Conservation (phyloP, 2,888 invertebrate genomes). For the Ellobium chinense region DNA sequence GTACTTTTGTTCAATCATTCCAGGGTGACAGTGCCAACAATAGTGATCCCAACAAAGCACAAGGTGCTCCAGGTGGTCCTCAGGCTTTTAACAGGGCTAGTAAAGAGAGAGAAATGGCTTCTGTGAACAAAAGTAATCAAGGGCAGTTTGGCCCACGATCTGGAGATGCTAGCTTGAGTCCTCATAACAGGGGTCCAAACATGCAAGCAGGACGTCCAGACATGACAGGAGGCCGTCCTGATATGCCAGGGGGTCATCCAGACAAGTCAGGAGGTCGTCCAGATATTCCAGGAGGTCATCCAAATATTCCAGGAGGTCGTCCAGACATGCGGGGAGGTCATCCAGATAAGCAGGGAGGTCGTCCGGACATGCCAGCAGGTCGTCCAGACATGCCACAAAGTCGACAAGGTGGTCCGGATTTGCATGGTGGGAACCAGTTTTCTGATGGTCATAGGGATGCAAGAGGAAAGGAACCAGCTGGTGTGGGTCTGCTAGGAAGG, state of each 20-base stretch:
- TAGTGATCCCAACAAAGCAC: neutral
- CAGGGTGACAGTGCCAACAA: neutral
- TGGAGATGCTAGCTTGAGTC: neutral
- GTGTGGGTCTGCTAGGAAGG: neutral
- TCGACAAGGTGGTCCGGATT: too few species aligned
- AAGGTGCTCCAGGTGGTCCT: neutral
- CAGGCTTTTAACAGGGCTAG: neutral
- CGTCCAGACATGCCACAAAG: neutral
- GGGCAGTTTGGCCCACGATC: neutral
- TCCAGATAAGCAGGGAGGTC: too few species aligned
- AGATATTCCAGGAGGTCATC: too few species aligned
- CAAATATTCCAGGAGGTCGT: neutral
- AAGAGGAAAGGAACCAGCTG: neutral
- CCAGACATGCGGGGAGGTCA: neutral
- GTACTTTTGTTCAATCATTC: constrained; percentile 8
- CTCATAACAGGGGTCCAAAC: neutral
- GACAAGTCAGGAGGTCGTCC: neutral
- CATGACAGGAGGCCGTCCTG: neutral
- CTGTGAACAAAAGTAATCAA: neutral
- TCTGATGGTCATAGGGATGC: neutral
- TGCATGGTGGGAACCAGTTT: neutral
- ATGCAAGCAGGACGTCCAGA: neutral
- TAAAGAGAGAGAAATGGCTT: neutral
- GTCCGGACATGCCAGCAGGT: neutral
- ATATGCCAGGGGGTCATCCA: neutral